Base-by-base conservation (phyloP, 2,797 vertebrate species). In the Orestias chungarensis region DNA sequence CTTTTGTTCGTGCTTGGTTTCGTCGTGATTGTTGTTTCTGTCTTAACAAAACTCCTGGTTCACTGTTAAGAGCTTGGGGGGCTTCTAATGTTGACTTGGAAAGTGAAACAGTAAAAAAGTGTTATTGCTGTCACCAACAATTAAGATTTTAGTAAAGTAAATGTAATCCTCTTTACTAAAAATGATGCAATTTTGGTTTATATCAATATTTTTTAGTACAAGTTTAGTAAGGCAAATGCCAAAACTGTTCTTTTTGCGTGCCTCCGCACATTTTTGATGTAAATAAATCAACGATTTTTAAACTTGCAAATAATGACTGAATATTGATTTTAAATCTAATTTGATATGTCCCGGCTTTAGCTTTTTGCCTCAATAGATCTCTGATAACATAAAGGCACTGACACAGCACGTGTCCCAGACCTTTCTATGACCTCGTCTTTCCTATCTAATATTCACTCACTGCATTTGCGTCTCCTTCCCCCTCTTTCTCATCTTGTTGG, bases 401-500 rank as follows among this genome's bases (percentile, higher is more conserved):
- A 87, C 84, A 85, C 86, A 88, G 82, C 88, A 87, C 81, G 83
- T 78, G 84, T 79, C 83, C 74, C 64, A 79, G 89, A 90, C 86
- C 90, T 89, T 78, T 87, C 62, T 59, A 50, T 80, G 88, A 90
- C 86, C 91, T 76, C 12, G 8, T 71, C 79, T 75, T 54, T 78
- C 42, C 54, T 55, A 88, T 91, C 79, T 82, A 85, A 87, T 87
- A 88, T 88, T 89, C 86, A 88, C 80, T 81, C 54, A 27, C 55
- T 82, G 72, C 74, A 76, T 71, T 73, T 83, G 52, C 76, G 57
- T 62, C 71, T 80, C 72, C 74, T 61, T 18, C 43, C 72, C 47
- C 44, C 40, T 74, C 64, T 69, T 74, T 66, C 46, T 62, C 66
- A 54, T 80, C 78, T 81, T 69, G 84, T 65, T 82, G 78, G 80